Base-by-base conservation (phyloP, 2,888 invertebrate species). In the Lasiommata megera region DNA sequence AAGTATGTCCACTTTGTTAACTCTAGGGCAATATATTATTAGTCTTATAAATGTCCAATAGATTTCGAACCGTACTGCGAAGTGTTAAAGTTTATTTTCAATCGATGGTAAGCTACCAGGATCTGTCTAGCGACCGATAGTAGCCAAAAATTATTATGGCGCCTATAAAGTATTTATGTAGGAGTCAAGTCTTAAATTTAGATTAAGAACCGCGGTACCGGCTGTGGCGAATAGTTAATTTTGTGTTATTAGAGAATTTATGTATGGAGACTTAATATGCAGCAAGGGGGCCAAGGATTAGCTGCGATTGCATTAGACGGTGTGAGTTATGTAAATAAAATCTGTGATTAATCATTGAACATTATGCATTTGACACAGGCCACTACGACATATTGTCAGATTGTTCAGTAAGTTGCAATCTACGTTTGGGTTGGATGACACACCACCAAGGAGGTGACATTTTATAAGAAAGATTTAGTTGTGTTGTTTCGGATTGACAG, bases 21-120 rank as follows among this genome's bases (percentile, higher is more conserved):
- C 29, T 59, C 28, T 41, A 31, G 18, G 14, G 23, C 36, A 29
- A 34, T 31, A 52, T 16, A 34, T 52, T 51, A 36, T 29, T 50
- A 16, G 7, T 16, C n/a, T 48, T 41, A 36, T 16, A n/a, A 17
- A 53, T 1, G 18, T 31, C 72, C 76, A 73, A 73, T 74, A 67
- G 63, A 68, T 65, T 66, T 72, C 68, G 18, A 57, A 57, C 34
- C 37, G 7, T 63, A 23, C 28, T 54, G 52, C 48, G n/a, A 17
- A 43, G 9, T 29, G 1, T 8, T 63, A 61, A 8, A 46, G 61
- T 52, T 31, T 17, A 56, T 9, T 50, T 56, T 48, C 46, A 12
- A 16, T 28, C 50, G 53, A 46, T 8, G 14, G 5, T 6, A 28
- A 29, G 12, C 2, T 12, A 59, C 37, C 54, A 60, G 57, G 63